Conservation (phyloP, 2,113 vertebrate species). For the Ariopsis seemanni region DNA sequence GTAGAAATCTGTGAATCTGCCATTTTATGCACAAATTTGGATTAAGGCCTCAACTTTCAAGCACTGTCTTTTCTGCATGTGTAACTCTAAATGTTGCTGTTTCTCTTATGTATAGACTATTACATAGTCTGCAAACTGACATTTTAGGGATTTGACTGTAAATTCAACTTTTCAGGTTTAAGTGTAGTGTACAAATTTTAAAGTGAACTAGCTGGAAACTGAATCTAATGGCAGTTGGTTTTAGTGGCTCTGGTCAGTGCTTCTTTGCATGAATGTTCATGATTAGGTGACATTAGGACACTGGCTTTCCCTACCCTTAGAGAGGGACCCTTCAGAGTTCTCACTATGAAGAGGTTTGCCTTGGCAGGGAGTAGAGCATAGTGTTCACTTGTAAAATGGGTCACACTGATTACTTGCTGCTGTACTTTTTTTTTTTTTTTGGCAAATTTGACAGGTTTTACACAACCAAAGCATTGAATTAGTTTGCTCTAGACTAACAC, state of each 20-base stretch:
- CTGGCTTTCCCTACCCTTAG: neutral
- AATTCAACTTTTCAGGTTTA: neutral
- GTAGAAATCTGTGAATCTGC: no score
- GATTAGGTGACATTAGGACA: neutral
- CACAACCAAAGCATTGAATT: neutral
- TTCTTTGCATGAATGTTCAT: neutral
- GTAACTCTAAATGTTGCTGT: neutral
- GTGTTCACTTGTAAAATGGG: neutral
- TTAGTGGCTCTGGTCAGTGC: neutral
- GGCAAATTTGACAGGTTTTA: neutral
- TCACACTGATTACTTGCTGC: neutral
- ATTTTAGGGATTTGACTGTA: neutral
- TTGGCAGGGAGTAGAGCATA: neutral
- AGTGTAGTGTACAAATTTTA: neutral
- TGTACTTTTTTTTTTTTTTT: neutral
- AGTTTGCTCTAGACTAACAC: conserved; percentile 8
- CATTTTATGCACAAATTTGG: no score
- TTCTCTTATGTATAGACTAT: neutral
- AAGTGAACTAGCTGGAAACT: neutral
- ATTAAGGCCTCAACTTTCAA: no score
- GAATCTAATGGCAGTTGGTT: neutral
- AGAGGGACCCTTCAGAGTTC: neutral
- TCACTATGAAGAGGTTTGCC: neutral
- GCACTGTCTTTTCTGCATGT: neutral
- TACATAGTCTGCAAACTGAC: no score